Evolutionary conservation across 2,888 invertebrate genomes (phyloP).

Genomic region (Erynnis tages): DNA sequence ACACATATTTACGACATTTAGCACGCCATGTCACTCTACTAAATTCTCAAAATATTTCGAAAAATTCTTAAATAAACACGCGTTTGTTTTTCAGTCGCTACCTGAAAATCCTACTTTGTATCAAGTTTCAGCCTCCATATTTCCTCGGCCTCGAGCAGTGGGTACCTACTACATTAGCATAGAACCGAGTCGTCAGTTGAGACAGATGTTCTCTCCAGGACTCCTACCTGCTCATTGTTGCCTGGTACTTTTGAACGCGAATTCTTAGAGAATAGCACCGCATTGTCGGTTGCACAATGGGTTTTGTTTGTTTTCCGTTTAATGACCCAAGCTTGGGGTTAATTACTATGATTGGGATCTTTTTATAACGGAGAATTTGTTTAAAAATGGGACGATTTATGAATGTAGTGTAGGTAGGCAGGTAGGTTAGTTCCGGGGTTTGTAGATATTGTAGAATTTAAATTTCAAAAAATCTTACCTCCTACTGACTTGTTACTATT

Average conservation of each 20-base stretch:
- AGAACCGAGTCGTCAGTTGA: conserved; percentile 37
- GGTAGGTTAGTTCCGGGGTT: too few species aligned
- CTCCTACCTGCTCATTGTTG: conserved; percentile 30
- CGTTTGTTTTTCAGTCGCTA: conserved; percentile 51
- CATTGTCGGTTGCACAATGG: conserved; percentile 3
- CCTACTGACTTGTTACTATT: too few species aligned
- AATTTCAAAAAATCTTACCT: too few species aligned
- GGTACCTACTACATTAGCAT: conserved; percentile 55
- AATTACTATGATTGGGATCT: too few species aligned
- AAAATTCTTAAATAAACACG: neutral
- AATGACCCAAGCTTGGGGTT: conserved; percentile 6
- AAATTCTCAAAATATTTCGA: neutral
- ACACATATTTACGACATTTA: too few species aligned
- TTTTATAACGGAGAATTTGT: too few species aligned
- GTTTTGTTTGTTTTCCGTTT: conserved; percentile 8
- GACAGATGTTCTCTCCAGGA: conserved; percentile 32
- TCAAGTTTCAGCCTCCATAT: conserved; percentile 75
- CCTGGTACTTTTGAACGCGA: conserved; percentile 19
- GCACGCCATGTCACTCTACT: too few species aligned
- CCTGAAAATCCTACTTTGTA: conserved; percentile 75
- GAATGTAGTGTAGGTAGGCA: too few species aligned
- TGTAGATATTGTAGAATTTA: too few species aligned
- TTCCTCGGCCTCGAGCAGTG: conserved; percentile 55
- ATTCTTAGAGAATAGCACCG: conserved; percentile 16
- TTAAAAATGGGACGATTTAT: too few species aligned